Conservation (phyloP, 92 coral and sea anemone species). For the Actinostola sp. region DNA sequence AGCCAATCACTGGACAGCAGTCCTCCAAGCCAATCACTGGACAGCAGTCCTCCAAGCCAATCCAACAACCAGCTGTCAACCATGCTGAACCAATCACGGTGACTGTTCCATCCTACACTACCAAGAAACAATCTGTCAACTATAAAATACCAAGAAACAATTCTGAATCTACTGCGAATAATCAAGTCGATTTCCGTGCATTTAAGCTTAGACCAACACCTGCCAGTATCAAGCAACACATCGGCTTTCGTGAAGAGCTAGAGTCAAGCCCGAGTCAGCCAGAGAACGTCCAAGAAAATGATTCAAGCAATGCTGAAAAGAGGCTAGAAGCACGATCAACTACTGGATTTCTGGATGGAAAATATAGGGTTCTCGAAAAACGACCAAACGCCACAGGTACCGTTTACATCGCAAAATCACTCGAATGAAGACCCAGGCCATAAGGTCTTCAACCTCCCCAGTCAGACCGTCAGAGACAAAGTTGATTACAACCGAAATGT, state of each 20-base stretch:
- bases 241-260: conserved; percentile 18
- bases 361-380: not conserved
- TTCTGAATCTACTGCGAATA: not conserved
- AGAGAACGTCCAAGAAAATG: not conserved
- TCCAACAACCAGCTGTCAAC: not conserved
- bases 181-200: conserved; percentile 6
- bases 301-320: not conserved
- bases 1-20: not conserved
- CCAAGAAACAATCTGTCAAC: not conserved
- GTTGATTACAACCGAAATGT: too few relatives aligned
- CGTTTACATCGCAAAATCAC: not conserved
- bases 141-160: not conserved
- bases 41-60: not conserved
- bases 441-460: too few relatives aligned
- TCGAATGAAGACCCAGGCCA: too few relatives aligned
- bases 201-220: conserved; percentile 23
- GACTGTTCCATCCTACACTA: not conserved
- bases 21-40: not conserved
- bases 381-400: not conserved
- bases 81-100: not conserved
- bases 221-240: conserved; percentile 14
- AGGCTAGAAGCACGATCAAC: not conserved
- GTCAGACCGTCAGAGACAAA: too few relatives aligned
- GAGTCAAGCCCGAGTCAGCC: not conserved
- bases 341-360: not conserved